Base-by-base conservation (phyloP, 2,888 invertebrate species). In the Cephalotes varians region DNA sequence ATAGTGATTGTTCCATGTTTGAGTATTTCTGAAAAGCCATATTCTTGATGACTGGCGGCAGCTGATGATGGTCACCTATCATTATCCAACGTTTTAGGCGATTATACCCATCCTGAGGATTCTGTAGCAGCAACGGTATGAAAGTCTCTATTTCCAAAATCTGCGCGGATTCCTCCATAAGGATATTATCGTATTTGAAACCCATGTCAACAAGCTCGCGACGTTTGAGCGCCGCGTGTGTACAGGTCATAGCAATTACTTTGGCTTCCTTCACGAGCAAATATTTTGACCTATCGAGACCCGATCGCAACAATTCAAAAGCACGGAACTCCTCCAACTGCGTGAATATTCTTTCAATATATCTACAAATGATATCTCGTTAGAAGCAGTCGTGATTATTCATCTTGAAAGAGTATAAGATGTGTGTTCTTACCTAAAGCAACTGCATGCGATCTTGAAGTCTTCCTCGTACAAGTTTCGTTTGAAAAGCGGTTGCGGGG, bases 1-100 rank as follows among this genome's bases (percentile, higher is more conserved):
- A 99, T 58, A 99, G 95, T 76, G 99, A 99, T 95, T 99, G 99
- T 93, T 99, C 99, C 99, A 99, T 99, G 93, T 99, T 99, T 77
- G 98, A 99, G 95, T 99, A 99, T 94, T 99, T 99, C 95, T 99
- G 99, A 95, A 99, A 99, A 9, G 99, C 99, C 98, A 99, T 99
- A 95, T 99, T 99, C 95, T 99, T 99, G 65, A 99, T 99, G 15
- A 99, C 99, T 0, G 99, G 99, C 0, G 99, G 99, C 90, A 99
- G 95, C 95, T 99, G 99, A 95, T 99, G 99, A 95, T 99, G 99
- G 95, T 98, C 99, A 0, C 99, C 99, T 92, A 99, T 99, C 99
- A 99, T 99, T 91, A 99, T 99, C 99, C 99, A 99, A 21, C 99
- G 96, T 95, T 99, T 99, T 83, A 99, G 95, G 0, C 99, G 96